These are phyloP conservation scores for Thalassarche chlororhynchos DNA, from an alignment of 2,113 vertebrate genomes.

Conservation along the genomic window DNA sequence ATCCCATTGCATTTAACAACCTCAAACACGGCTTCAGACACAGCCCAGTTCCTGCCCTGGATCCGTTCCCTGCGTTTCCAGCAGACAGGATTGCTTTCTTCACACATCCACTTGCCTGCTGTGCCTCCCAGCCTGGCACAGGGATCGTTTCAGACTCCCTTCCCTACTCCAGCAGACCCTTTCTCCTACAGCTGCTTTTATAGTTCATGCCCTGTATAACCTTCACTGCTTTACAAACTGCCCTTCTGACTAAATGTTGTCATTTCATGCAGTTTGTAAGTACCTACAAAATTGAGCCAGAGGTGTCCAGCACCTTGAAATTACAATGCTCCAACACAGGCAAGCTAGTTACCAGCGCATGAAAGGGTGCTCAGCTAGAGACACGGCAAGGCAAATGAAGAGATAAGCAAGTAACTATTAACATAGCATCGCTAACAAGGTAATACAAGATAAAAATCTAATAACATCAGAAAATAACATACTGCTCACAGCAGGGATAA, in stretches of 20 bases:
- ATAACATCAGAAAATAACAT: not conserved
- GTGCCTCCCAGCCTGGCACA: not conserved
- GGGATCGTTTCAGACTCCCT: not conserved
- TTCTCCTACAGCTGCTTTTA: not conserved
- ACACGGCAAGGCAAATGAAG: fast-evolving
- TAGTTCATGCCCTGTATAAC: fast-evolving
- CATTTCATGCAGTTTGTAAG: fast-evolving
- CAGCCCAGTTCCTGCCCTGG: not conserved
- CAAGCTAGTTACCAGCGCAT: fast-evolving
- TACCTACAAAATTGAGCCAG: not conserved
- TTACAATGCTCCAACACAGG: fast-evolving
- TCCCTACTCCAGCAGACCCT: not conserved
- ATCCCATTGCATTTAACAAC: not conserved
- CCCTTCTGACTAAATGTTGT: not conserved
- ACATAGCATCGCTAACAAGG: not conserved
- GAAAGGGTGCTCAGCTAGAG: not conserved
- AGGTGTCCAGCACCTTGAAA: not conserved
- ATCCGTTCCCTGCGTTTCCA: not conserved
- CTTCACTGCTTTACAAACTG: not conserved
- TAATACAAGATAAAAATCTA: not conserved
- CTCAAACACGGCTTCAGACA: not conserved
- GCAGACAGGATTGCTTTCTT: not conserved
- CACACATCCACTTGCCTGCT: not conserved
- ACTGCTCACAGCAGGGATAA: not conserved
- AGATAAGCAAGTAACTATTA: not conserved